These are phyloP conservation scores for Acromyrmex echinatior DNA, from an alignment of 1,140 invertebrate genomes.

Conservation along the genomic window DNA sequence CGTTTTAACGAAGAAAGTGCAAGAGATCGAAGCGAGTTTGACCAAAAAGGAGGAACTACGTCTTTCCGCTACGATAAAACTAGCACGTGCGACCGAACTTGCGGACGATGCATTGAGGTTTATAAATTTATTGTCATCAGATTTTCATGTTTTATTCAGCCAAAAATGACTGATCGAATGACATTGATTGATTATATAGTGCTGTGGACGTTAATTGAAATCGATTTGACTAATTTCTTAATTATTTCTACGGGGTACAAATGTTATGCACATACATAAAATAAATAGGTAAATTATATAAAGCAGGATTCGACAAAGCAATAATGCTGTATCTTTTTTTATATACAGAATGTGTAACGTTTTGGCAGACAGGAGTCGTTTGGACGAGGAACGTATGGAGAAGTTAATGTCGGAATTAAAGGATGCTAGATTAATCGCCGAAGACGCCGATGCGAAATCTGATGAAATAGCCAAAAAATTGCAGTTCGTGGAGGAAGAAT, in stretches of 20 bases:
- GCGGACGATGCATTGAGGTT: conserved; percentile 94
- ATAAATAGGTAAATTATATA: background rate
- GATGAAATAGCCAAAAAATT: conserved; percentile 95
- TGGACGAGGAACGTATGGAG: conserved; percentile 93
- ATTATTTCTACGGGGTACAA: background rate
- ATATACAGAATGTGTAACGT: conserved; percentile 92
- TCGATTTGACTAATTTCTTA: too few relatives aligned
- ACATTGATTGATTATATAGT: too few relatives aligned
- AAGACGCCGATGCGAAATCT: conserved; percentile 94
- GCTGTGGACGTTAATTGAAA: too few relatives aligned
- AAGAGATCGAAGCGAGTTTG: conserved; percentile 92
- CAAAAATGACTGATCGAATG: too few relatives aligned
- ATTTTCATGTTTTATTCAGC: background rate
- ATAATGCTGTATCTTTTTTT: background rate
- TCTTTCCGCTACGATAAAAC: conserved; percentile 90
- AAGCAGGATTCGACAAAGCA: conserved; percentile 5
- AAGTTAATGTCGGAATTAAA: conserved; percentile 92
- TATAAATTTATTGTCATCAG: background rate
- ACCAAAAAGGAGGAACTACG: conserved; percentile 93
- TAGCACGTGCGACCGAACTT: conserved; percentile 93
- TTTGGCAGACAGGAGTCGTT: conserved; percentile 91
- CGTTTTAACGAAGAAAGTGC: conserved; percentile 91
- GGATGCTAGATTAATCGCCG: conserved; percentile 92
- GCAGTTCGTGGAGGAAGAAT: conserved; percentile 95
- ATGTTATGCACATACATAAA: background rate